Percentiles rank a stretch among this genome's conserved stretches.
phyloP scores from a whole-genome alignment of 2,888 invertebrate genomes.

The Augochlorella aurata region DNA sequence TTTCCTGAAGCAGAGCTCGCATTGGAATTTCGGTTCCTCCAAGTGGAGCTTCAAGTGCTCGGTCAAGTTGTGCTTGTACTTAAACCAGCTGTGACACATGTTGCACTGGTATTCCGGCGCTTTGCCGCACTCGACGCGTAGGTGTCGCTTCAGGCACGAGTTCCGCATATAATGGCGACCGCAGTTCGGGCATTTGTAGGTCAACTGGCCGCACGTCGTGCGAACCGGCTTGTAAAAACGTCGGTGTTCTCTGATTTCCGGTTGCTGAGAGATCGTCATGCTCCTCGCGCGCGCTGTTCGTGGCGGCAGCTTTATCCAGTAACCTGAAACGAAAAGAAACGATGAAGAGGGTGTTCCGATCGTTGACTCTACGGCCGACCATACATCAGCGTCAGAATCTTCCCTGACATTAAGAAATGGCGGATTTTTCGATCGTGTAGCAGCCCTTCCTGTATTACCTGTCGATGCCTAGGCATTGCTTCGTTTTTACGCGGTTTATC shows the following conservation, averaged over 20 bases:
- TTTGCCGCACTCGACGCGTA: slow-evolving; percentile 80
- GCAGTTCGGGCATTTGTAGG: slow-evolving; percentile 85
- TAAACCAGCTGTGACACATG: slow-evolving; percentile 79
- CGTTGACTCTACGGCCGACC: too few species aligned
- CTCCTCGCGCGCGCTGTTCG: not conserved
- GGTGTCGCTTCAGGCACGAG: slow-evolving; percentile 76
- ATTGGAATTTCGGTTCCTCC: slow-evolving; percentile 75
- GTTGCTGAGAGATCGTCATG: not conserved
- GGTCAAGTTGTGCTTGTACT: slow-evolving; percentile 77
- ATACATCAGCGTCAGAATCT: not conserved
- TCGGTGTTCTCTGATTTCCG: slow-evolving; percentile 6
- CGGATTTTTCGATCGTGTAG: not conserved
- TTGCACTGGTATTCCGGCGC: slow-evolving; percentile 80
- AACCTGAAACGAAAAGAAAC: slow-evolving; percentile 72
- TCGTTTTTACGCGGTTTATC: too few species aligned
- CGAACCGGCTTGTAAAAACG: slow-evolving; percentile 65
- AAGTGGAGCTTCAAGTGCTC: slow-evolving; percentile 77
- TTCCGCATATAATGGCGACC: slow-evolving; percentile 77
- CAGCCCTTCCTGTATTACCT: slow-evolving; percentile 1
- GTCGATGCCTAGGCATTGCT: not conserved
- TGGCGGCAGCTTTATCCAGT: slow-evolving; percentile 60
- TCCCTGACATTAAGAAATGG: not conserved
- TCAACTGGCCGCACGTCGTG: slow-evolving; percentile 62
- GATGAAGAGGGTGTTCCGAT: slow-evolving; percentile 49
- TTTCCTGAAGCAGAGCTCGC: slow-evolving; percentile 73